Percentiles rank a stretch among this genome's conserved stretches.
These are phyloP conservation scores for Hirudinaria manillensis DNA, from an alignment of 2,888 invertebrate species.

Conservation along the genomic window DNA sequence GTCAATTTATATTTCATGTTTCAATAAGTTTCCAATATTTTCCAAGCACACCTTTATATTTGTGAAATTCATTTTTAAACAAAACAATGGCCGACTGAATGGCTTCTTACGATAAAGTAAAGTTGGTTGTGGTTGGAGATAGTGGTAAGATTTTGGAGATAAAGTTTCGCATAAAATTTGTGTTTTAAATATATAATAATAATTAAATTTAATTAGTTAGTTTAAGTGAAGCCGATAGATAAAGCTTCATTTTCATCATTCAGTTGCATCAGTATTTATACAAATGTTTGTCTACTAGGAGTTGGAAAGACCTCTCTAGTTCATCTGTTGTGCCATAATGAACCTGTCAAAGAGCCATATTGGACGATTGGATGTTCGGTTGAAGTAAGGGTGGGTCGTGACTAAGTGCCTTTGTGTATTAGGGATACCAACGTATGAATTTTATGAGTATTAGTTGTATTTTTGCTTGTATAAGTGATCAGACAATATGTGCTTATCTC, in stretches of 20 bases:
- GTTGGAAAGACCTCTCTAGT: constrained; percentile 94
- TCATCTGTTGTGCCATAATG: constrained; percentile 80
- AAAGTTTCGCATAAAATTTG: neutral
- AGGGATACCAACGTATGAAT: neutral
- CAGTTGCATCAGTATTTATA: no score
- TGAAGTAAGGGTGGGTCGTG: constrained; percentile 69
- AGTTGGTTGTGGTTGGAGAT: constrained; percentile 50
- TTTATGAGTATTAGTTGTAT: constrained; percentile 1
- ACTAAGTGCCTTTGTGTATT: neutral
- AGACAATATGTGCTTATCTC: no score
- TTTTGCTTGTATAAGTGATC: neutral
- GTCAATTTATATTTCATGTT: no score
- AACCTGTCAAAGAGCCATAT: constrained; percentile 75
- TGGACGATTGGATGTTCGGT: constrained; percentile 95
- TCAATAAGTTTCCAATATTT: no score
- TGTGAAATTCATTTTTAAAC: neutral
- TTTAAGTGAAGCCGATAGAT: no score
- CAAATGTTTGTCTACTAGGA: constrained; percentile 58
- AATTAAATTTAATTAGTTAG: no score
- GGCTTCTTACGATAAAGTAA: constrained; percentile 47
- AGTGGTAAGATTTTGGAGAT: constrained; percentile 42
- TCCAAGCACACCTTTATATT: neutral
- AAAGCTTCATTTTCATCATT: no score
- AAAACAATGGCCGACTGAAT: constrained; percentile 20
- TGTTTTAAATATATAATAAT: no score